Percentiles rank a stretch among this genome's conserved stretches.
phyloP scores from a whole-genome alignment of 2,797 vertebrate species.

The Echeneis naucrates region DNA sequence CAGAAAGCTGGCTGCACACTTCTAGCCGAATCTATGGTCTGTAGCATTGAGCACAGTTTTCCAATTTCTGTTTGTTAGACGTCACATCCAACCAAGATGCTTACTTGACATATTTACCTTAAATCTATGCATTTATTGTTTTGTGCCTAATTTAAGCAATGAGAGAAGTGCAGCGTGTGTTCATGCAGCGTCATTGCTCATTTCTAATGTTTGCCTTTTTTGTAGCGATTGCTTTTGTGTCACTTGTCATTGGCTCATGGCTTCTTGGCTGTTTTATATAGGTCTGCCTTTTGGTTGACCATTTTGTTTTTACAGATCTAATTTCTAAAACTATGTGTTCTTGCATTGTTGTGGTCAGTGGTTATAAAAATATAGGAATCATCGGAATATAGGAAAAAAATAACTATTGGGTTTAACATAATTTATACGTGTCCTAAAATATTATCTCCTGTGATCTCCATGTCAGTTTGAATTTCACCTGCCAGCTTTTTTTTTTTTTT shows the following conservation, averaged over 20 bases:
- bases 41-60: slow-evolving; percentile 24
- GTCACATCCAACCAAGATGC: slow-evolving; percentile 6
- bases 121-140: slow-evolving; percentile 65
- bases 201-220: slow-evolving; percentile 16
- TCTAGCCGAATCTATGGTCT: slow-evolving; percentile 22
- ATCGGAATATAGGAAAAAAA: too few species aligned
- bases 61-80: slow-evolving; percentile 8
- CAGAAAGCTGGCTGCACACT: slow-evolving; percentile 10
- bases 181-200: slow-evolving; percentile 10
- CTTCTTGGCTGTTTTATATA: background rate
- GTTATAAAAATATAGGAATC: slow-evolving; percentile 4
- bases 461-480: slow-evolving; percentile 19
- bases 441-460: background rate
- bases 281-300: background rate
- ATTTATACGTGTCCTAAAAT: slow-evolving; percentile 20
- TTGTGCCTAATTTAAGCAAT: slow-evolving; percentile 53
- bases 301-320: background rate
- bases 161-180: background rate
- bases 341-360: slow-evolving; percentile 2
- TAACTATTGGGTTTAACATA: slow-evolving; percentile 8
- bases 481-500: slow-evolving; percentile 14
- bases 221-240: slow-evolving; percentile 11
- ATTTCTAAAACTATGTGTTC: slow-evolving; percentile 8
- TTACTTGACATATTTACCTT: slow-evolving; percentile 26
- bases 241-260: background rate